phyloP scores from a whole-genome alignment of 1,140 invertebrate species.

The Protaetia brevitarsis region DNA sequence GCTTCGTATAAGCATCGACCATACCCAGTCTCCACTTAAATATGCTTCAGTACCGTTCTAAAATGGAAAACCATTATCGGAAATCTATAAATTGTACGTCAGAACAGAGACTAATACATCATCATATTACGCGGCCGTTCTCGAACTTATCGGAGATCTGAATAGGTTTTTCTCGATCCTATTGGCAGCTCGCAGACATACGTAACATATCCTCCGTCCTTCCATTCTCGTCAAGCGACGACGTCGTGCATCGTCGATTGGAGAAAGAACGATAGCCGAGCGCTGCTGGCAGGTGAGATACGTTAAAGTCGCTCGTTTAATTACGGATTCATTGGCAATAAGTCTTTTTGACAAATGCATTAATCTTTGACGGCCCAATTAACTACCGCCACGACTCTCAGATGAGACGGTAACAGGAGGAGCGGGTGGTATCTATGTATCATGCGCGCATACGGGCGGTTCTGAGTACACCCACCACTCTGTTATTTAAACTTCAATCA shows the following conservation, averaged over 20 bases:
- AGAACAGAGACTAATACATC: slow-evolving; percentile 19
- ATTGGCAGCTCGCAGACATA: background rate
- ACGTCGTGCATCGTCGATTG: background rate
- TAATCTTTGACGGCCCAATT: slow-evolving; percentile 35
- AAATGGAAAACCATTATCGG: slow-evolving; percentile 8
- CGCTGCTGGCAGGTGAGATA: background rate
- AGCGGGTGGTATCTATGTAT: slow-evolving; percentile 29
- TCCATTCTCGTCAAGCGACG: background rate
- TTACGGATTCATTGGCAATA: slow-evolving; percentile 37
- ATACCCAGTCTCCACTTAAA: too few relatives aligned
- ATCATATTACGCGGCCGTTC: background rate
- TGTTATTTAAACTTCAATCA: slow-evolving; percentile 13
- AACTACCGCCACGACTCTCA: slow-evolving; percentile 26
- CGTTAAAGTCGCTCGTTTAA: slow-evolving; percentile 29
- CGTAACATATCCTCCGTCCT: background rate
- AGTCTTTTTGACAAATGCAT: slow-evolving; percentile 37
- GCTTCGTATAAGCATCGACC: too few relatives aligned
- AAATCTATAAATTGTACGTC: slow-evolving; percentile 23
- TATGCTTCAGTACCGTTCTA: too few relatives aligned
- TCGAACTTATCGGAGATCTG: slow-evolving; percentile 19
- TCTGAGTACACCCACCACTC: background rate
- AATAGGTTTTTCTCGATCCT: slow-evolving; percentile 15
- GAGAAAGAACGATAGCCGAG: background rate
- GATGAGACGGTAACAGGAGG: slow-evolving; percentile 10
- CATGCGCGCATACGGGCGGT: slow-evolving; percentile 18